Conservation (phyloP, 2,797 vertebrate species). For the Malacoraja senta region DNA sequence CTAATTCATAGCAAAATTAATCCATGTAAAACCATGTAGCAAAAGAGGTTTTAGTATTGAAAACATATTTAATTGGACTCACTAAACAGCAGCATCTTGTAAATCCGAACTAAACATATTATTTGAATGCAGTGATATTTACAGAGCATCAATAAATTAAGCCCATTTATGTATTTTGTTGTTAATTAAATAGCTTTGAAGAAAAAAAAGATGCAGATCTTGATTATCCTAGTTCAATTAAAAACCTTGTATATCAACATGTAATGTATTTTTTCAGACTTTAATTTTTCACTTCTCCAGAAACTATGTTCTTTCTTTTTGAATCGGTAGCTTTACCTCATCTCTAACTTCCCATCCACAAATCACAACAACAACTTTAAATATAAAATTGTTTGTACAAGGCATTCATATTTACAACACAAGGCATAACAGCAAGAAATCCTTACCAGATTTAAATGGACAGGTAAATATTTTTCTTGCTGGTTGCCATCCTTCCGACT, state of each 20-base stretch:
- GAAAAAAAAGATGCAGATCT: background rate
- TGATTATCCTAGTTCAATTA: background rate
- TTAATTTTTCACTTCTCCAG: background rate
- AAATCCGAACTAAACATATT: background rate
- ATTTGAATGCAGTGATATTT: background rate
- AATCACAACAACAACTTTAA: background rate
- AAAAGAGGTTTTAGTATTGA: background rate
- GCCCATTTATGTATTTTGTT: background rate
- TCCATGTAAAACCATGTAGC: background rate
- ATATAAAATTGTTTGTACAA: background rate
- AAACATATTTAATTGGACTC: background rate
- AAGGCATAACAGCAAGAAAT: background rate
- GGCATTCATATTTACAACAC: background rate
- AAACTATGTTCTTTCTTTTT: background rate
- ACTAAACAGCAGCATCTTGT: background rate
- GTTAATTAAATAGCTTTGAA: background rate
- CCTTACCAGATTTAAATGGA: background rate
- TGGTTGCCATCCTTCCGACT: background rate
- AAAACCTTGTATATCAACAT: background rate
- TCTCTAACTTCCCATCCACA: too few species aligned
- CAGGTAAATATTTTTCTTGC: background rate
- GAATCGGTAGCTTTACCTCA: background rate
- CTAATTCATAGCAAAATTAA: background rate
- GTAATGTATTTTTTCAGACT: background rate
- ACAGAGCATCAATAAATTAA: background rate